Base-by-base conservation (phyloP, 2,888 invertebrate genomes). In the Eupithecia subumbrata region DNA sequence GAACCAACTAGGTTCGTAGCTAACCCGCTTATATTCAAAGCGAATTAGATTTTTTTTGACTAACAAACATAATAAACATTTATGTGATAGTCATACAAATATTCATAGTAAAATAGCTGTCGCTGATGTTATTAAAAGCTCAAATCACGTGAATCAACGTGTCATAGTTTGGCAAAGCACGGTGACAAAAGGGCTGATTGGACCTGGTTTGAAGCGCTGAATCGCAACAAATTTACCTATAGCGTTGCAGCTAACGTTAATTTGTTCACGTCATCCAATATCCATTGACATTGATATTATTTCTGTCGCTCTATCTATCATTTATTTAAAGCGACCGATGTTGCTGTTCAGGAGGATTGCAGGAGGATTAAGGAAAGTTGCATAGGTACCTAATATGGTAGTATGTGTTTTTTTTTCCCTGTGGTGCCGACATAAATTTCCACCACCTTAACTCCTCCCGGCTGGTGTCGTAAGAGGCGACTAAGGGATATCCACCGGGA, bases 151-250 rank as follows among this genome's bases (percentile, higher is more conserved):
- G 37, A 67, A 40, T 12, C 45, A 14, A 25, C 43, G 68, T 68
- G 68, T 45, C 68, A 68, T 16, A 43, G 7, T 22, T 2, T 34
- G 43, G 25, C n/a, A 34, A 11, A 37, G 22, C 67, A 40, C 43
- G 43, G 12, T 45, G 72, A 85, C 86, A 86, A 86, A 85, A 81
- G 83, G 78, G 79, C 78, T 88, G 87, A 88, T 88, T 88, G 86
- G 82, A 80, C 72, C 79, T 83, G 85, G 70, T 82, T 72, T 84
- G 82, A 84, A 84, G 83, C 79, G 82, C 71, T 85, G 86, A 87
- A 85, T 87, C 79, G 85, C 82, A 85, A 84, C 83, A 85, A 85
- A 88, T 88, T 85, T 85, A 82, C n/a, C n/a, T 25, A 37, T 66
- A 73, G 71, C 11, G 14, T 22, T 22, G 64, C 48, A 76, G 76